Percentiles rank a stretch among this genome's conserved stretches.
Conservation (phyloP, 2,797 vertebrate genomes). For the Jordanella pulchra region DNA sequence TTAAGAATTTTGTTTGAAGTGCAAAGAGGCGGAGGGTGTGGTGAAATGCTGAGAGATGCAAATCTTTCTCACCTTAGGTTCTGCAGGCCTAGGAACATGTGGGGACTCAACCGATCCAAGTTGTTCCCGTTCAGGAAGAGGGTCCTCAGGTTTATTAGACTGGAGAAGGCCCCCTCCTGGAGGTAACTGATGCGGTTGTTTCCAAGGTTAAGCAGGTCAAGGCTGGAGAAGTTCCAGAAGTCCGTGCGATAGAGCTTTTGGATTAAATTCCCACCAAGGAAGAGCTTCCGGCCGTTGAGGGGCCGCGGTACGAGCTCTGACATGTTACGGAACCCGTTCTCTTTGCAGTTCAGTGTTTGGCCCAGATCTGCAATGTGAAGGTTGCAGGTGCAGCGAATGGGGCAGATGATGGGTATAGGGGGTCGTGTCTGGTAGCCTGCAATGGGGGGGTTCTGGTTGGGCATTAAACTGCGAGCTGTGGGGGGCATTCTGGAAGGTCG, state of each 20-base stretch:
- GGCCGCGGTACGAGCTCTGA: conserved; percentile 92
- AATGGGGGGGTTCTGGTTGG: conserved; percentile 86
- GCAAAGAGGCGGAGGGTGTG: not conserved
- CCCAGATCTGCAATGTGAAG: conserved; percentile 90
- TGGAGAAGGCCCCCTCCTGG: conserved; percentile 95
- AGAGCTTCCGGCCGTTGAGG: conserved; percentile 91
- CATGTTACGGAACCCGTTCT: conserved; percentile 90
- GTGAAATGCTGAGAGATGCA: conserved; percentile 3
- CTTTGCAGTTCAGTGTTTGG: conserved; percentile 97
- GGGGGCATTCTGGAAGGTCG: conserved; percentile 86
- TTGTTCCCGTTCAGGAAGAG: conserved; percentile 97
- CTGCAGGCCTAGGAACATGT: conserved; percentile 93
- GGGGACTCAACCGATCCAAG: conserved; percentile 89
- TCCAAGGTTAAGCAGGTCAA: conserved; percentile 95
- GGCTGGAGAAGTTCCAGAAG: conserved; percentile 96
- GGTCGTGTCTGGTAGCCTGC: conserved; percentile 82
- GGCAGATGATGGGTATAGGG: conserved; percentile 86
- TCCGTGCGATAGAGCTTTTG: conserved; percentile 91
- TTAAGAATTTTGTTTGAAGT: conserved; percentile 37
- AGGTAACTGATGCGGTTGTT: conserved; percentile 95
- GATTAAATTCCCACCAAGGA: conserved; percentile 94
- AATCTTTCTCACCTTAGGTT: conserved; percentile 78
- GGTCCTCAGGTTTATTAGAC: conserved; percentile 89
- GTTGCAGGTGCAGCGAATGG: conserved; percentile 92
- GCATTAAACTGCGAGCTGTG: conserved; percentile 87